These are phyloP conservation scores for Calosoma granatense DNA, from an alignment of 1,140 invertebrate genomes.

Conservation along the genomic window DNA sequence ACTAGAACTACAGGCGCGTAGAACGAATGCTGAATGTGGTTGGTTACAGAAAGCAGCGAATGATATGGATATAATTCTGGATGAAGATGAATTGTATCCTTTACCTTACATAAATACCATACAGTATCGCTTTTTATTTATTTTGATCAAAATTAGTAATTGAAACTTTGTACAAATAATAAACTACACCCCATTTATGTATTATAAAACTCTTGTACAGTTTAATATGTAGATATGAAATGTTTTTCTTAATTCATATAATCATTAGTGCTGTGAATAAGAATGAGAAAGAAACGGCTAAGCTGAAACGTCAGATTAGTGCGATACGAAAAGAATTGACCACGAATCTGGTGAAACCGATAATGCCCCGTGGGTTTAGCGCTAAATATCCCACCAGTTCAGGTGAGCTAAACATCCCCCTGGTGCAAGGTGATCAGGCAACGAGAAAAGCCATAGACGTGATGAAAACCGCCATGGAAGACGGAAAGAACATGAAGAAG, in stretches of 20 bases:
- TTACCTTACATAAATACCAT: too few species aligned
- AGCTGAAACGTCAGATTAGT: slow-evolving; percentile 34
- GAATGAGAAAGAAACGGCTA: slow-evolving; percentile 33
- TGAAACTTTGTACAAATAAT: neutral
- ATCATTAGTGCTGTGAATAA: too few species aligned
- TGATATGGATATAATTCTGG: slow-evolving; percentile 81
- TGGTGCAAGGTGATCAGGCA: slow-evolving; percentile 16
- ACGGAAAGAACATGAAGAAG: too few species aligned
- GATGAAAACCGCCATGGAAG: slow-evolving; percentile 42
- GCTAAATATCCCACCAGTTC: slow-evolving; percentile 51
- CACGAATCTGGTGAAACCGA: slow-evolving; percentile 44
- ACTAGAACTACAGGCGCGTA: slow-evolving; percentile 55
- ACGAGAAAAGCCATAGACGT: slow-evolving; percentile 42
- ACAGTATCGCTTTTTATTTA: slow-evolving; percentile 10
- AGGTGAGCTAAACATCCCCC: slow-evolving; percentile 14
- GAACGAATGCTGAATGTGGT: slow-evolving; percentile 55
- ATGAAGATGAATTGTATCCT: slow-evolving; percentile 58
- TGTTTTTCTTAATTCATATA: too few species aligned
- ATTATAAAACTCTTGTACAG: neutral
- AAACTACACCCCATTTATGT: neutral
- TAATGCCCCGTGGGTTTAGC: slow-evolving; percentile 58
- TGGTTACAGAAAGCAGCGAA: slow-evolving; percentile 77
- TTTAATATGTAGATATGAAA: neutral
- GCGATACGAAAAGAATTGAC: slow-evolving; percentile 46
- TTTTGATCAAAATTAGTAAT: slow-evolving; percentile 10